Conservation (phyloP, 2,113 vertebrate genomes). For the Bufo bufo region DNA sequence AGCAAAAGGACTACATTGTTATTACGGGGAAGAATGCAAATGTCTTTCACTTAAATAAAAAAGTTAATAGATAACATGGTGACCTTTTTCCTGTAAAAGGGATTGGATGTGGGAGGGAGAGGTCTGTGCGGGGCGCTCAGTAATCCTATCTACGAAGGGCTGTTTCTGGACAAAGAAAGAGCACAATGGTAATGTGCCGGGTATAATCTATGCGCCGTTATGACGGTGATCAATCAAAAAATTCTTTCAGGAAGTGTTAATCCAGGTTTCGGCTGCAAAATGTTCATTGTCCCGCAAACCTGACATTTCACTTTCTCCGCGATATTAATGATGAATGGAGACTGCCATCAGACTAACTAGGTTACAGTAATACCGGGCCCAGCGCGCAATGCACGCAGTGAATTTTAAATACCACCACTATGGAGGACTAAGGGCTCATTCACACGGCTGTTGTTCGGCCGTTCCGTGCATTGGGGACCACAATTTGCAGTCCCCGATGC, state of each 20-base stretch:
- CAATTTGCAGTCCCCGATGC: too few species aligned
- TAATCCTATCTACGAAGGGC: conserved; percentile 49
- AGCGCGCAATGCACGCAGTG: not conserved
- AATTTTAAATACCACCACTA: conserved; percentile 24
- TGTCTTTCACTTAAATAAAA: conserved; percentile 58
- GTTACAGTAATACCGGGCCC: conserved; percentile 40
- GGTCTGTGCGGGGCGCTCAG: conserved; percentile 35
- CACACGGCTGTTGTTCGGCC: too few species aligned
- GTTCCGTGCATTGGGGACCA: too few species aligned
- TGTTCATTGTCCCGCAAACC: conserved; percentile 53
- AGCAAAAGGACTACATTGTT: conserved; percentile 7
- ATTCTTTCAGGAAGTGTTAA: conserved; percentile 58
- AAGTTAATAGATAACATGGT: conserved; percentile 62
- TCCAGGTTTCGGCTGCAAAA: conserved; percentile 52
- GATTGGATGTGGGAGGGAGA: conserved; percentile 49
- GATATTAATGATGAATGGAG: conserved; percentile 58
- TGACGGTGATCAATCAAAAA: conserved; percentile 58
- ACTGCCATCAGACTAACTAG: conserved; percentile 54
- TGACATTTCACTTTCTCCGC: conserved; percentile 58
- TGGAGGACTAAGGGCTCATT: not conserved
- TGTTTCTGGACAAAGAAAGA: conserved; percentile 45
- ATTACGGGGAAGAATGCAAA: conserved; percentile 25
- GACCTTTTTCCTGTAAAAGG: conserved; percentile 53
- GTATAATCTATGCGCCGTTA: conserved; percentile 56
- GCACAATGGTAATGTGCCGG: conserved; percentile 49